A percentile compares a stretch with the other conserved stretches of the same genome.
Conservation (phyloP, 2,797 vertebrate genomes). For the Xenops minutus region DNA sequence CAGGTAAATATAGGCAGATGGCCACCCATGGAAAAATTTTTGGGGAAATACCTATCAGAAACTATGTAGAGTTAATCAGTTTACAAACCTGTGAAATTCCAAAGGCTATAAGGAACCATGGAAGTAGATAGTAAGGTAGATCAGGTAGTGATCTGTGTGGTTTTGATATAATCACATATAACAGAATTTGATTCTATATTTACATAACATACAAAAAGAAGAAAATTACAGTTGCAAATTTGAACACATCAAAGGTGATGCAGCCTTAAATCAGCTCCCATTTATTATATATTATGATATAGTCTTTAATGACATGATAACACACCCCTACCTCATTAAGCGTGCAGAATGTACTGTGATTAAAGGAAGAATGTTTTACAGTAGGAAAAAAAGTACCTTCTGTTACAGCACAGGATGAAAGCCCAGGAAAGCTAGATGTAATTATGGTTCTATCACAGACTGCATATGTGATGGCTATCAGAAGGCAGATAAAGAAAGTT, state of each 20-base stretch:
- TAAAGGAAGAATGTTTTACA: slow-evolving; percentile 51
- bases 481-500: slow-evolving; percentile 14
- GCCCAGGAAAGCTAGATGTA: not conserved
- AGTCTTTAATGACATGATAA: slow-evolving; percentile 38
- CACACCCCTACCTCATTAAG: slow-evolving; percentile 48
- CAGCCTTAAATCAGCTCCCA: slow-evolving; percentile 5
- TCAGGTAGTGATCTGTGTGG: not conserved
- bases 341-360: slow-evolving; percentile 36
- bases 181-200: slow-evolving; percentile 10
- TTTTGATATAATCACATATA: not conserved
- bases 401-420: slow-evolving; percentile 49
- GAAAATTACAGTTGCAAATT: slow-evolving; percentile 36
- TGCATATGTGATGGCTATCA: slow-evolving; percentile 21
- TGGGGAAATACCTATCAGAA: not conserved
- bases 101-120: not conserved
- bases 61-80: not conserved
- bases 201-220: slow-evolving; percentile 12
- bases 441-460: not conserved
- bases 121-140: not conserved
- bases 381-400: slow-evolving; percentile 51
- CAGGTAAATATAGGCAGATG: not conserved
- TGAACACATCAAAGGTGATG: slow-evolving; percentile 7
- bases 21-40: not conserved
- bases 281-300: slow-evolving; percentile 27
- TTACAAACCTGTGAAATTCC: not conserved